Conservation (phyloP, 2,797 vertebrate genomes). For the Otus scops region DNA sequence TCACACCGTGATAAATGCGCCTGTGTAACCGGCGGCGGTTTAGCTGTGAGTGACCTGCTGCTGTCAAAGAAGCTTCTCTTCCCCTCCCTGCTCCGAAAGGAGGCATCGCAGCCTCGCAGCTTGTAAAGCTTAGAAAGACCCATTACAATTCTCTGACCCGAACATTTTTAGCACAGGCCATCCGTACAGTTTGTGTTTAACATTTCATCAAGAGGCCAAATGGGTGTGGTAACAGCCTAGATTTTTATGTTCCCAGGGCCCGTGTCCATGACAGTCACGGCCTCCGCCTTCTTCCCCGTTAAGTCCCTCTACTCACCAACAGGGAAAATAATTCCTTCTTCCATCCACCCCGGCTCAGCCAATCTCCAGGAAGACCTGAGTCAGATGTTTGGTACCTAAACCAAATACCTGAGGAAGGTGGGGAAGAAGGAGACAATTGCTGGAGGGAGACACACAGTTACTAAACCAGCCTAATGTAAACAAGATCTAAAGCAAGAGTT, state of each 20-base stretch:
- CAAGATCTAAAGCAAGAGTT: constrained; percentile 65
- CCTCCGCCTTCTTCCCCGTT: neutral
- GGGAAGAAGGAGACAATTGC: constrained; percentile 62
- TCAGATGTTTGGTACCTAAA: constrained; percentile 69
- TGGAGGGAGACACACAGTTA: constrained; percentile 55
- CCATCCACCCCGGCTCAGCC: neutral
- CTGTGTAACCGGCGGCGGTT: fast-evolving
- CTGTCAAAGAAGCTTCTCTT: neutral
- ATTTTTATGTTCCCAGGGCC: neutral
- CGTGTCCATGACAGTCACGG: neutral
- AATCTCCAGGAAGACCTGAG: constrained; percentile 56
- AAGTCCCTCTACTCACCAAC: neutral
- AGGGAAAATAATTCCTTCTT: neutral
- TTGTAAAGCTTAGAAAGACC: neutral
- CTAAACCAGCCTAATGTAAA: constrained; percentile 61
- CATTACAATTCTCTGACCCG: neutral
- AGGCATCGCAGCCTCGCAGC: fast-evolving
- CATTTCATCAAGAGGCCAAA: neutral
- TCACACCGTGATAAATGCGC: fast-evolving
- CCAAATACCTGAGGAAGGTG: constrained; percentile 66
- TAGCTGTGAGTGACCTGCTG: neutral
- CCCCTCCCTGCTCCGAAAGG: neutral
- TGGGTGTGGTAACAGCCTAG: neutral
- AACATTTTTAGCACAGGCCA: neutral
- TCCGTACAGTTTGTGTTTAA: neutral